A percentile compares a stretch with the other conserved stretches of the same genome.
Conservation (phyloP, 1,140 invertebrate species). For the Oncopodura yosiiana region DNA sequence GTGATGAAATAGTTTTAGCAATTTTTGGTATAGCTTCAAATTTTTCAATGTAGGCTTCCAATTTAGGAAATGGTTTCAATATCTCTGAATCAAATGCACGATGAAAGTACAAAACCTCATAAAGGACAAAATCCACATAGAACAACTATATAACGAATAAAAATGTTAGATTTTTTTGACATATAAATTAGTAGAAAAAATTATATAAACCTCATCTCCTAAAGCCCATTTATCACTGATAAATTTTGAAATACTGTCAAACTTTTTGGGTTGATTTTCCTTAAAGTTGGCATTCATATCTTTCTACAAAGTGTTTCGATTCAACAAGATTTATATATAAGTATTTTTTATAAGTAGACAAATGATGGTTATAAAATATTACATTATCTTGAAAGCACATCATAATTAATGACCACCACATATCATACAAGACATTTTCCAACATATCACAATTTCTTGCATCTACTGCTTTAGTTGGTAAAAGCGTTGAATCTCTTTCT, state of each 20-base stretch:
- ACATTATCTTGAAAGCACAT: conserved; percentile 38
- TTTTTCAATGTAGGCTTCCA: conserved; percentile 39
- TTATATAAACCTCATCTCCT: conserved; percentile 43
- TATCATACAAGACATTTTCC: conserved; percentile 44
- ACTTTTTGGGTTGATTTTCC: conserved; percentile 36
- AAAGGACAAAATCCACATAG: conserved; percentile 45
- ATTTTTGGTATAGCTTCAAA: conserved; percentile 40
- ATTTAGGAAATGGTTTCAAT: conserved; percentile 39
- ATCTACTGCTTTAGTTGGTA: conserved; percentile 42
- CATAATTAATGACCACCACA: conserved; percentile 40
- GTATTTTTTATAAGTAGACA: background rate
- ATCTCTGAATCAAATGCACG: conserved; percentile 38
- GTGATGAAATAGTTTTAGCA: conserved; percentile 39
- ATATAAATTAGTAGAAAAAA: background rate
- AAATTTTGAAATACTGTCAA: conserved; percentile 40
- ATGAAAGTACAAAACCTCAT: conserved; percentile 43
- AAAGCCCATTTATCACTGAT: conserved; percentile 42
- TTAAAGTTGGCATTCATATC: conserved; percentile 39
- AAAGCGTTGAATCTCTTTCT: conserved; percentile 39
- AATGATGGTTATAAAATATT: conserved; percentile 5
- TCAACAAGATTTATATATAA: background rate
- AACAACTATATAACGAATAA: conserved; percentile 38
- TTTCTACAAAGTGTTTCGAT: conserved; percentile 37
- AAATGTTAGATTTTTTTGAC: background rate
- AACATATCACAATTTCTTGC: conserved; percentile 42